Percentiles rank a stretch among this genome's conserved stretches.
These are phyloP conservation scores for Temnothorax rugatulus DNA, from an alignment of 2,888 invertebrate species.

Conservation along the genomic window DNA sequence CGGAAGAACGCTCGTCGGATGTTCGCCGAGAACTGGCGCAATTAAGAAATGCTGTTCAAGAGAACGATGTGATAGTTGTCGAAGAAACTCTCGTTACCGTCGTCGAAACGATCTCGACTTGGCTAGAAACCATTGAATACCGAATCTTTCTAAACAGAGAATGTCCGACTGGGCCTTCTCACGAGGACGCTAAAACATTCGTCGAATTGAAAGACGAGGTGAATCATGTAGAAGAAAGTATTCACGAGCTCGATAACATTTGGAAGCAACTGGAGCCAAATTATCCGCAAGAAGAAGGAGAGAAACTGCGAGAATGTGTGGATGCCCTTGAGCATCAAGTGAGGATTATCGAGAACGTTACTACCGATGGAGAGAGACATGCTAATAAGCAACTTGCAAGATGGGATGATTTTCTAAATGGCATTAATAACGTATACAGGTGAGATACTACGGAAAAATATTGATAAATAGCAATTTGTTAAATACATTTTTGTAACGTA, in stretches of 20 bases:
- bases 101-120: conserved; percentile 93
- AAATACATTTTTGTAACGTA: conserved; percentile 4
- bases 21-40: conserved; percentile 89
- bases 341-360: conserved; percentile 90
- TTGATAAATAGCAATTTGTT: not conserved
- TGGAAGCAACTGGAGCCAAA: conserved; percentile 84
- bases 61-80: conserved; percentile 87
- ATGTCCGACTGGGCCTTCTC: conserved; percentile 75
- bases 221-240: conserved; percentile 89
- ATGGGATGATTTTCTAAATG: conserved; percentile 91
- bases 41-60: conserved; percentile 88
- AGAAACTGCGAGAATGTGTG: conserved; percentile 88
- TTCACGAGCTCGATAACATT: conserved; percentile 89
- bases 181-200: conserved; percentile 83
- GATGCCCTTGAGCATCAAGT: conserved; percentile 90
- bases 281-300: conserved; percentile 85
- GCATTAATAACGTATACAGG: conserved; percentile 88
- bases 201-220: conserved; percentile 90
- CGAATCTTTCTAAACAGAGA: conserved; percentile 89
- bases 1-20: conserved; percentile 88
- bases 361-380: conserved; percentile 88
- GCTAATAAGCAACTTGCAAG: conserved; percentile 88
- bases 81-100: conserved; percentile 92
- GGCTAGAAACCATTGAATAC: conserved; percentile 95
- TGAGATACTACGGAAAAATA: conserved; percentile 84